These are phyloP conservation scores for Globodera rostochiensis DNA, from an alignment of 1,140 invertebrate species.

Conservation along the genomic window DNA sequence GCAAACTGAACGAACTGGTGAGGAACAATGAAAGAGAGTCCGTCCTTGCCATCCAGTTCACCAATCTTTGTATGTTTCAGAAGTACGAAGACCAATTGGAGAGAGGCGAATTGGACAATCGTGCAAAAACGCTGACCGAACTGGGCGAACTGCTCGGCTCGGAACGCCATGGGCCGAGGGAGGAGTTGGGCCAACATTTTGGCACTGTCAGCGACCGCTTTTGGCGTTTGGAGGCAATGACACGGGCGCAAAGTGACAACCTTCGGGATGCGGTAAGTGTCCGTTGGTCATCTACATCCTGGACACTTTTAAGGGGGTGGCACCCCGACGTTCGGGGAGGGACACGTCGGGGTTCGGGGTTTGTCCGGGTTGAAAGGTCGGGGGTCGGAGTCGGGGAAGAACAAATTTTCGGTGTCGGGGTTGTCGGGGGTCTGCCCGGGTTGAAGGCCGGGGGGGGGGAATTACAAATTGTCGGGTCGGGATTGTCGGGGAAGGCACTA, in stretches of 20 bases:
- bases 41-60: too few species aligned
- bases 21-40: background rate
- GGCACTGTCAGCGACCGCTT: constrained; percentile 15
- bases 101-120: constrained; percentile 24
- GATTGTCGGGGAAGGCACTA: too few species aligned
- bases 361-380: too few species aligned
- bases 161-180: constrained; percentile 11
- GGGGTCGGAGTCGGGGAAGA: too few species aligned
- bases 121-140: constrained; percentile 29
- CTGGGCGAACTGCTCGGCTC: constrained; percentile 18
- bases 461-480: too few species aligned
- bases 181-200: background rate
- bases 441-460: too few species aligned
- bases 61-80: constrained; percentile 25
- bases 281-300: too few species aligned
- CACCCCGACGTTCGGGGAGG: too few species aligned
- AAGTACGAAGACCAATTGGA: constrained; percentile 41
- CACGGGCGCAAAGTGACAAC: constrained; percentile 17
- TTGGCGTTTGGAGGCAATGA: background rate
- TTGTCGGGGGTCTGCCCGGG: too few species aligned
- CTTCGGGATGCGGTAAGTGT: constrained; percentile 10
- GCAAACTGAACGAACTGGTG: constrained; percentile 35
- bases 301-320: too few species aligned
- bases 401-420: too few species aligned
- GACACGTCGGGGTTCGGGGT: too few species aligned